Evolutionary conservation across 2,888 invertebrate genomes (phyloP).

Genomic region (Rhopalosiphum nymphaeae): DNA sequence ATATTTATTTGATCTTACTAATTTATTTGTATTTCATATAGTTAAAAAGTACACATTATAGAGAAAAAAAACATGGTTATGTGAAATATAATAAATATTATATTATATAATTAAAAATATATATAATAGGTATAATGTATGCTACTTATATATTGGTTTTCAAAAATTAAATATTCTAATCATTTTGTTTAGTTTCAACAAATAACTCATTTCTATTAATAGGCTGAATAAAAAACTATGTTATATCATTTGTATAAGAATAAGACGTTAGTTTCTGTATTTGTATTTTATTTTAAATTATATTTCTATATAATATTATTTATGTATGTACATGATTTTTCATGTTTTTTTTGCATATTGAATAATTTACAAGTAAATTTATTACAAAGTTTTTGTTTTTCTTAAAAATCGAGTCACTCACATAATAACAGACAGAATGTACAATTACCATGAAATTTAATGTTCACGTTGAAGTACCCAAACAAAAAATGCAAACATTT

Average conservation of each 20-base stretch:
- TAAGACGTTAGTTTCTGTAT: not conserved
- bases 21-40: not conserved
- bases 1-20: not conserved
- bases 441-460: conserved; percentile 36
- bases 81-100: too few relatives aligned
- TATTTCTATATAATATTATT: not conserved
- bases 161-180: not conserved
- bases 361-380: conserved; percentile 31
- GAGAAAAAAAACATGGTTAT: not conserved
- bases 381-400: not conserved
- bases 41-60: not conserved
- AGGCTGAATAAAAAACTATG: not conserved
- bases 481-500: conserved; percentile 26
- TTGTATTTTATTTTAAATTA: conserved; percentile 11
- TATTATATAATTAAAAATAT: too few relatives aligned
- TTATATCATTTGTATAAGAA: not conserved
- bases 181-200: not conserved
- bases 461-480: not conserved
- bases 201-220: not conserved
- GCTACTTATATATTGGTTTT: not conserved
- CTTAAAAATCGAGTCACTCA: not conserved
- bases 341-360: not conserved
- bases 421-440: not conserved
- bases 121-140: too few relatives aligned
- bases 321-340: not conserved